A percentile compares a stretch with the other conserved stretches of the same genome.
Evolutionary conservation across 2,797 vertebrate genomes (phyloP).

Genomic region (Pitangus sulphuratus): DNA sequence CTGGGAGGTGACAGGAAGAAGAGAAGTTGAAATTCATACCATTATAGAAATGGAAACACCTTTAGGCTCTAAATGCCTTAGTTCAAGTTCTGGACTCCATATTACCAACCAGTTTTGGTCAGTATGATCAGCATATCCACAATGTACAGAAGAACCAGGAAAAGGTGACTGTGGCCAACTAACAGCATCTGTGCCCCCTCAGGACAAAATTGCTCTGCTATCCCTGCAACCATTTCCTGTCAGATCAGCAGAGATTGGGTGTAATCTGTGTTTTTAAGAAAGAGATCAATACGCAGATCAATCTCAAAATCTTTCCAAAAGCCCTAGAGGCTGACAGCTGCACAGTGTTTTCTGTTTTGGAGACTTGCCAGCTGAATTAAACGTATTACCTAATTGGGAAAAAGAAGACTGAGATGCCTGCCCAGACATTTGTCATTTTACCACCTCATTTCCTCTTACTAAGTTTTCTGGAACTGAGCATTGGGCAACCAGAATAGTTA

Average conservation of each 20-base stretch:
- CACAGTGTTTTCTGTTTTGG: background rate
- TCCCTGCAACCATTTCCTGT: background rate
- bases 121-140: background rate
- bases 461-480: background rate
- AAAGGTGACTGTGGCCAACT: background rate
- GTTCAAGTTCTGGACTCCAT: background rate
- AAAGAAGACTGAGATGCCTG: background rate
- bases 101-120: background rate
- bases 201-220: background rate
- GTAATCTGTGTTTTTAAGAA: background rate
- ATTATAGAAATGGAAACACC: background rate
- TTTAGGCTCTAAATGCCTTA: background rate
- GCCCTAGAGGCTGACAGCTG: slow-evolving; percentile 36
- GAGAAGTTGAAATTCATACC: background rate
- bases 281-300: background rate
- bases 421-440: background rate
- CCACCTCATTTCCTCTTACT: background rate
- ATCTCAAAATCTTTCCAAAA: background rate
- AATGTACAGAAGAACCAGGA: background rate
- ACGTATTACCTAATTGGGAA: background rate
- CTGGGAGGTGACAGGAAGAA: background rate
- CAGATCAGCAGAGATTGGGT: background rate
- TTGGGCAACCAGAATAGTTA: background rate
- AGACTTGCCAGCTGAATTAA: background rate
- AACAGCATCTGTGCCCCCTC: background rate